Evolutionary conservation across 1,140 invertebrate genomes (phyloP), one percentile per base, ranked within the genome.

Genomic region (Trissolcus basalis): DNA sequence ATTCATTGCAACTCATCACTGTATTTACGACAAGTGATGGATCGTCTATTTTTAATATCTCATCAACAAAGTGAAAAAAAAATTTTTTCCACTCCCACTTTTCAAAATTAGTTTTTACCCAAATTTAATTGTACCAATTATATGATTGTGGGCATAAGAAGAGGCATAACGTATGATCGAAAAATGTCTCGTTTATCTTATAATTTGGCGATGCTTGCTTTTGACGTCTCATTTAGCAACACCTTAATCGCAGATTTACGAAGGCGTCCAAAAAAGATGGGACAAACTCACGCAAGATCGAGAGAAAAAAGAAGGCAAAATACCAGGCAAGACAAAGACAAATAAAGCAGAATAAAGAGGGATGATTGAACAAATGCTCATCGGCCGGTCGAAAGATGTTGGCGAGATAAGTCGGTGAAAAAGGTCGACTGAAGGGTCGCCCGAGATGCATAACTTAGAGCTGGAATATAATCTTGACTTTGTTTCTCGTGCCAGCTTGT

Each of bases 191-290:
- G 68, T 68, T 69, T 63, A 64, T 61, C 53, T 59, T 60, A 65
- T 77, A 77, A 75, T 79, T 75, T 53, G 61, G 77, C 64, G 53
- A 71, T 59, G 61, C 59, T 56, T 51, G 59, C 43, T 54, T 27
- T 27, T 77, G 72, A 79, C 77, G 65, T 79, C 73, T 79, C 77
- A 77, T 77, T 79, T 79, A 73, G 67, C 59, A 77, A 72, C 60
- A 72, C 70, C 74, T 79, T 68, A 77, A 79, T 79, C 77, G 73
- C 53, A 76, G 77, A 73, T 79, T 76, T 73, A 79, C 72, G 69
- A 61, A 73, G 12, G 50, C 68, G 45, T 47, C 51, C 47, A 68
- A 77, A 69, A 77, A 77, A 71, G 59, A 69, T 63, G 58, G 75
- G 58, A 54, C 55, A 55, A 51, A 68, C 59, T 68, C 72, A 63